phyloP scores from a whole-genome alignment of 1,140 invertebrate species.

The Tetranychus urticae region DNA sequence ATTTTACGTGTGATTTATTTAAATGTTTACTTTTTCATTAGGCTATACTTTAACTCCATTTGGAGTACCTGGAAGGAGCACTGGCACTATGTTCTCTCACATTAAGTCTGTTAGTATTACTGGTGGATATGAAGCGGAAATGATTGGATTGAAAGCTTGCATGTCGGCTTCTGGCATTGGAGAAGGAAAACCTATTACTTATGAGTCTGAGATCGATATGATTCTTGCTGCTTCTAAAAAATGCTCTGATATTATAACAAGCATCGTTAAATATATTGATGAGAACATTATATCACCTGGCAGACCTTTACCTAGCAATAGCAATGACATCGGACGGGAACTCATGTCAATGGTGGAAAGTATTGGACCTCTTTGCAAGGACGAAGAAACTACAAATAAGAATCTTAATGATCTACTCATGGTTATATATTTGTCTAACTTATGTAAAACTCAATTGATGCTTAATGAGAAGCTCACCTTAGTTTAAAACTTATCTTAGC shows the following conservation, averaged over 20 bases:
- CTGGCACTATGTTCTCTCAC: slow-evolving; percentile 87
- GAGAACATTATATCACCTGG: slow-evolving; percentile 9
- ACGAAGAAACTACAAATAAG: slow-evolving; percentile 7
- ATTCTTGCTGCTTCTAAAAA: slow-evolving; percentile 8
- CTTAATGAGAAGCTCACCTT: slow-evolving; percentile 68
- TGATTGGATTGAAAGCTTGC: slow-evolving; percentile 28
- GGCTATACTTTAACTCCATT: slow-evolving; percentile 53
- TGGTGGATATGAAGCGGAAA: slow-evolving; percentile 67
- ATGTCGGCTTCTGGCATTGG: slow-evolving; percentile 8
- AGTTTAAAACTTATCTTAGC: background rate
- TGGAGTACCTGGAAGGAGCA: slow-evolving; percentile 52
- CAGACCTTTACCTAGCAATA: slow-evolving; percentile 5
- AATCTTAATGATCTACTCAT: slow-evolving; percentile 55
- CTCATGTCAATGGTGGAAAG: slow-evolving; percentile 16
- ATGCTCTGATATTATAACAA: slow-evolving; percentile 5
- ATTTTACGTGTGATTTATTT: background rate
- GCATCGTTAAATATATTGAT: slow-evolving; percentile 10
- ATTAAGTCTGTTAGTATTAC: slow-evolving; percentile 21
- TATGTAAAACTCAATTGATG: slow-evolving; percentile 84
- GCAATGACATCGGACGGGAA: slow-evolving; percentile 13
- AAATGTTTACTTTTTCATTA: background rate
- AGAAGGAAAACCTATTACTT: background rate
- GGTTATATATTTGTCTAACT: slow-evolving; percentile 78
- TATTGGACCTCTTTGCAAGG: slow-evolving; percentile 7
- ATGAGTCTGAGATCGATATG: slow-evolving; percentile 9